A percentile compares a stretch with the other conserved stretches of the same genome.
Evolutionary conservation across 2,113 vertebrate species (phyloP).

Genomic region (Mugil cephalus): DNA sequence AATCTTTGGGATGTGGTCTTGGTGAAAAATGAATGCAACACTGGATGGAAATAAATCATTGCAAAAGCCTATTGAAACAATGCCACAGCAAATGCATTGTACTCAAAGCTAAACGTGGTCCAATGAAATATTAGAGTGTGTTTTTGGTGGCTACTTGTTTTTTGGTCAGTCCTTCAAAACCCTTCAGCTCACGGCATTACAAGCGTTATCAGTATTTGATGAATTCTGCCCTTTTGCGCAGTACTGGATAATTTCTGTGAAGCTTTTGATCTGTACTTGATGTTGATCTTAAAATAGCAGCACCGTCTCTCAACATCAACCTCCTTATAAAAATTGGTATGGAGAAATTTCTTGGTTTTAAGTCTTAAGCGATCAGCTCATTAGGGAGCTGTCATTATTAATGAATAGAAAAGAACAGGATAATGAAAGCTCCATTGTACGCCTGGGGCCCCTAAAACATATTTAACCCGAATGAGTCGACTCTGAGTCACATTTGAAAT

Average conservation of each 20-base stretch:
- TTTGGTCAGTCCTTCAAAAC: neutral
- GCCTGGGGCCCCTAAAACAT: constrained; percentile 28
- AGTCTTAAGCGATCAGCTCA: constrained; percentile 37
- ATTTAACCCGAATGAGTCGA: constrained; percentile 45
- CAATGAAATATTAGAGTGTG: no score
- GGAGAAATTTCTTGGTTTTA: constrained; percentile 28
- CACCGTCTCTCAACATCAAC: constrained; percentile 30
- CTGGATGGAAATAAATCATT: no score
- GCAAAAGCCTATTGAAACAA: no score
- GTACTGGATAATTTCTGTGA: constrained; percentile 27
- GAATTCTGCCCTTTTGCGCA: neutral
- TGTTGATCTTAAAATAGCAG: constrained; percentile 55
- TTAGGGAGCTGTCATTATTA: constrained; percentile 54
- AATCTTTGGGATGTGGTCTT: no score
- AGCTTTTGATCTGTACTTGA: constrained; percentile 45
- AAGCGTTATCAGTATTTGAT: constrained; percentile 41
- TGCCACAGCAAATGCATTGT: no score
- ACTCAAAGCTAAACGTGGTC: no score
- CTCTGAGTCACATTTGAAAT: constrained; percentile 47
- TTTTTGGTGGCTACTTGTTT: no score
- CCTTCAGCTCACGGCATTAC: constrained; percentile 9
- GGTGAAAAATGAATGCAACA: no score
- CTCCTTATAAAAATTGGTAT: neutral
- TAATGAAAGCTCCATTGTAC: constrained; percentile 31
- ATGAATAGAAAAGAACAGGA: constrained; percentile 39